Evolutionary conservation across 2,888 invertebrate genomes (phyloP).

Genomic region (Meganola albula): DNA sequence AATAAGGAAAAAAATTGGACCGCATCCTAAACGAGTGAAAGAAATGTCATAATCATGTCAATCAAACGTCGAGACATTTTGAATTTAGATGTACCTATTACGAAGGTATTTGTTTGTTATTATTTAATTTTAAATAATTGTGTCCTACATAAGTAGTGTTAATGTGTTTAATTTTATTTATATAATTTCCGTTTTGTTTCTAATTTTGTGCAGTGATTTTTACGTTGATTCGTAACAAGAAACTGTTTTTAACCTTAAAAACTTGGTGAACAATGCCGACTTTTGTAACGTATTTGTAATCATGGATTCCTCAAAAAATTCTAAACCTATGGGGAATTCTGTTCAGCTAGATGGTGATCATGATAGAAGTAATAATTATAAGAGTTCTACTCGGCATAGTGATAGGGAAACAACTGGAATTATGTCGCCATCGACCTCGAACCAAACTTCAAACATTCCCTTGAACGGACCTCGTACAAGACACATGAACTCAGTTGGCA

Average conservation of each 20-base stretch:
- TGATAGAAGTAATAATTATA: constrained; percentile 42
- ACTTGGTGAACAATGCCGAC: constrained; percentile 61
- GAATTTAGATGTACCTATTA: constrained; percentile 28
- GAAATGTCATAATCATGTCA: no score
- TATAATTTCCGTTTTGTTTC: constrained; percentile 8
- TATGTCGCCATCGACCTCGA: constrained; percentile 54
- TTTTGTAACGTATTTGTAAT: constrained; percentile 44
- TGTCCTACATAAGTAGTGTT: constrained; percentile 12
- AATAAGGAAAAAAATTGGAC: no score
- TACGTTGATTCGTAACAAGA: constrained; percentile 23
- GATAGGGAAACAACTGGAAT: constrained; percentile 45
- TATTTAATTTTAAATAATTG: constrained; percentile 27
- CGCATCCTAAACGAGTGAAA: no score
- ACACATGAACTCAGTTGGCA: constrained; percentile 32
- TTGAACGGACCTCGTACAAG: constrained; percentile 45
- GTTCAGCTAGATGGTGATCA: constrained; percentile 42
- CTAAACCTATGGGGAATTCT: constrained; percentile 41
- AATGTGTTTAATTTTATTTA: constrained; percentile 9
- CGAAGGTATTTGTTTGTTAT: constrained; percentile 35
- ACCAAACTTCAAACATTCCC: constrained; percentile 41
- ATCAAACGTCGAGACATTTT: constrained; percentile 26
- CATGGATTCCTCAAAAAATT: constrained; percentile 62
- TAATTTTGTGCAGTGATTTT: constrained; percentile 12
- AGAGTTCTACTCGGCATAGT: constrained; percentile 36
- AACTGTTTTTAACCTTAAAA: constrained; percentile 49